Evolutionary conservation across 1,140 invertebrate species (phyloP), one percentile per base, ranked within the genome.

Genomic region (Brachionus asplanchnoidis): DNA sequence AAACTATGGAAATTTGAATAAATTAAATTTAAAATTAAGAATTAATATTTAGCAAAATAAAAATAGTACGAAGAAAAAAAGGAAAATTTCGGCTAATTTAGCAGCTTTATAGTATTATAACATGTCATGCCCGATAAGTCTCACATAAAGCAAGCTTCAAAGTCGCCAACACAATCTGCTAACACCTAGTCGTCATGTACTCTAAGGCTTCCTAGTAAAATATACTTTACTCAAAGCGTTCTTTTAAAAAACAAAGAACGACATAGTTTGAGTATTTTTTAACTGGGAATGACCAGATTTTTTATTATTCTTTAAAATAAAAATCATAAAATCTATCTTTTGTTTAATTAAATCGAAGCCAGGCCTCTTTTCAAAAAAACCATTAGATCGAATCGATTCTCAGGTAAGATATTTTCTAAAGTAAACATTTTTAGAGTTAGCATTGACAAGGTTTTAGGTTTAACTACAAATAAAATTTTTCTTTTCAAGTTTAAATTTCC

Each of bases 21-120:
- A 68, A 68, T 68, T 68, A 68, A 68, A 68, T 68, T 68, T 68
- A 68, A 68, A 68, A 68, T 68, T 68, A 14, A 60, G 53, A 60
- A 60, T 60, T 60, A 60, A 60, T 60, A 23, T 60, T 60, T 60
- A 60, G 17, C 53, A 60, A 60, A 60, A 60, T 60, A 60, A 60
- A 23, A 60, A 60, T 60, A 60, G 53, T 60, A 60, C 53, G 53
- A 23, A 60, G 53, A 60, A 60, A 60, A 14, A 23, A 46, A 46
- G 44, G 44, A 60, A 60, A 60, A 60, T 20, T 60, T 60, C 20
- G 53, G 8, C 20, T 60, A 60, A 60, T 20, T 60, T 60, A 60
- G 53, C 53, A 60, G 53, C 53, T 60, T 60, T 20, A 23, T 60
- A 60, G 53, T 60, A 60, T 20, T 60, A 20, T 6, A 20, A 23